These are phyloP conservation scores for Pristis pectinata DNA, from an alignment of 2,797 vertebrate species.

Conservation along the genomic window DNA sequence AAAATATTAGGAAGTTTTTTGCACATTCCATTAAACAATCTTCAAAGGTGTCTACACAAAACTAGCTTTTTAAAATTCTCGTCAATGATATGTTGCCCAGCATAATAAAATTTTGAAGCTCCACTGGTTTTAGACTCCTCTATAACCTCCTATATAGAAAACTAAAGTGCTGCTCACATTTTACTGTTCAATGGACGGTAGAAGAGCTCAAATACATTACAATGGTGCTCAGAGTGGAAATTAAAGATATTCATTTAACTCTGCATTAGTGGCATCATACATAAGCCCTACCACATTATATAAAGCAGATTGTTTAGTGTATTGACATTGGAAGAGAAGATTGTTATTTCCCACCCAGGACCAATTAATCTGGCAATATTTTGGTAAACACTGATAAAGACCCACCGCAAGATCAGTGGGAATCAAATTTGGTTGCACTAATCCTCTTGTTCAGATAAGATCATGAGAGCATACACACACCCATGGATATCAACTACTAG, in stretches of 20 bases:
- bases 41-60: neutral
- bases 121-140: neutral
- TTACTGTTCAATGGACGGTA: neutral
- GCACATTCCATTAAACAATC: neutral
- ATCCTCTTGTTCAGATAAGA: conserved; percentile 33
- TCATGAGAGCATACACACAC: neutral
- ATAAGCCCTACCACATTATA: neutral
- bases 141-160: neutral
- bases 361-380: neutral
- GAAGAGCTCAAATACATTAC: neutral
- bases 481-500: conserved; percentile 2
- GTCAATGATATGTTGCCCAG: neutral
- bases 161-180: neutral
- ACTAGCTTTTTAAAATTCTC: neutral
- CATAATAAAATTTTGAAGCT: neutral
- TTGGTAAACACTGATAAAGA: conserved; percentile 5
- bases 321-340: neutral
- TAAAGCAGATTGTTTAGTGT: neutral
- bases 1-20: neutral
- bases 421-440: conserved; percentile 20
- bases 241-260: neutral
- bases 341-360: neutral
- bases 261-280: neutral
- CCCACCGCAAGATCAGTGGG: conserved; percentile 18
- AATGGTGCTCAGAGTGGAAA: neutral